Evolutionary conservation across 2,888 invertebrate species (phyloP), one percentile per base, ranked within the genome.

Genomic region (Formica aserva): DNA sequence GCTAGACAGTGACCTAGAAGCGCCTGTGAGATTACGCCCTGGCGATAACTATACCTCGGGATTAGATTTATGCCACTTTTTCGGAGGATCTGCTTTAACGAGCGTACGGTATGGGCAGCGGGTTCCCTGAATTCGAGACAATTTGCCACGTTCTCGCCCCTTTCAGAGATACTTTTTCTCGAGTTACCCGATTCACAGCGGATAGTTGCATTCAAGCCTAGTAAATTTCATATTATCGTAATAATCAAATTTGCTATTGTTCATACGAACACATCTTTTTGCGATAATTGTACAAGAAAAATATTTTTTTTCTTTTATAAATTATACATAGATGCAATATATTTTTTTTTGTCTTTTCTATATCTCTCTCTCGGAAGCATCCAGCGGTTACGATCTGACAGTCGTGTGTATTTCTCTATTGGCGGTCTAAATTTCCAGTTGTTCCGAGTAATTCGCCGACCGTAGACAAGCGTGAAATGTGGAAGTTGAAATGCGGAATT

Each of bases 11-110:
- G 87, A 87, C 87, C 87, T 77, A 87, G 74, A 87, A 87, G 77
- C 80, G 82, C 9, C 60, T 55, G 82, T 41, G 85, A 83, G 85
- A 87, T 87, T 83, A 85, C 77, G 76, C 76, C 80, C 52, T 76
- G 72, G 87, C 77, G 87, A 87, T 88, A 87, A 76, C 83, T 71
- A 55, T 86, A 84, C 75, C 62, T 71, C 78, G 66, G 48, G 3
- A 77, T 77, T 52, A 86, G 83, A 87, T 87, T 87, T 86, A 87
- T 87, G 84, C 75, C 32, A 67, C 71, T 87, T 87, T 87, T 87
- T 84, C 63, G 77, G 63, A 60, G 83, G 63, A 67, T 85, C 78
- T 22, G 62, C 66, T 87, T 87, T 85, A 87, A 87, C 87, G 85
- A 87, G 87, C 87, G 66, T 38, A 26, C 62, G 74, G 57, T 45